Evolutionary conservation across 2,797 vertebrate genomes (phyloP), one percentile per base, ranked within the genome.

Genomic region (Heterohyrax brucei): DNA sequence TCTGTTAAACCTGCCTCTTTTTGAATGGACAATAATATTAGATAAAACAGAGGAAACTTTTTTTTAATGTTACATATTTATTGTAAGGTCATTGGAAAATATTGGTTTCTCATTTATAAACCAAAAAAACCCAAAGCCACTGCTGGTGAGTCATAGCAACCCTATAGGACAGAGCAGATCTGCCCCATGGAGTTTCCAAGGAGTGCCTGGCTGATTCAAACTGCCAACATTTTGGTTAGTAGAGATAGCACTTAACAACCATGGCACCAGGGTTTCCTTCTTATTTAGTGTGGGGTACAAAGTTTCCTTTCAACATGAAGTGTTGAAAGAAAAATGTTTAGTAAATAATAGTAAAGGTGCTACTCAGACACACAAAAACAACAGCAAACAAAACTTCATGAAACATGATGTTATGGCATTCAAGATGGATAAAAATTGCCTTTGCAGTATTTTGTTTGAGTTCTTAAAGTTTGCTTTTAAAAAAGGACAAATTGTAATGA

Each of bases 231-330:
- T 39, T 39, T 39, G 39, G 39, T 39, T 39, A 39, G 39, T 39
- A 39, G 39, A 39, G 39, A 39, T 39, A 39, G 39, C 3, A 39
- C 39, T 39, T 39, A 39, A 39, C 39, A 2, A 39, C 39, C 39
- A 39, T 39, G 39, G 39, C 39, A 39, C 39, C 39, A 39, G 39
- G 39, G 39, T 39, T 39, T 39, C 39, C 39, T 33, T 64, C n/a
- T 89, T 12, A 33, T 64, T 61, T 89, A 85, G 22, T 59, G n/a
- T 56, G 72, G 53, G 5, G 59, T 88, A 76, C 53, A 66, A 68
- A 91, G 12, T 80, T 88, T 85, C 44, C 84, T 90, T 95, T 92
- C 30, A 94, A 91, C 86, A 94, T 72, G 83, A 44, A 19, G 6
- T 79, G 68, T 59, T 83, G 75, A 89, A 82, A 78, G 28, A 78